Conservation (phyloP, 2,888 invertebrate species). For the Megamerina dolium region DNA sequence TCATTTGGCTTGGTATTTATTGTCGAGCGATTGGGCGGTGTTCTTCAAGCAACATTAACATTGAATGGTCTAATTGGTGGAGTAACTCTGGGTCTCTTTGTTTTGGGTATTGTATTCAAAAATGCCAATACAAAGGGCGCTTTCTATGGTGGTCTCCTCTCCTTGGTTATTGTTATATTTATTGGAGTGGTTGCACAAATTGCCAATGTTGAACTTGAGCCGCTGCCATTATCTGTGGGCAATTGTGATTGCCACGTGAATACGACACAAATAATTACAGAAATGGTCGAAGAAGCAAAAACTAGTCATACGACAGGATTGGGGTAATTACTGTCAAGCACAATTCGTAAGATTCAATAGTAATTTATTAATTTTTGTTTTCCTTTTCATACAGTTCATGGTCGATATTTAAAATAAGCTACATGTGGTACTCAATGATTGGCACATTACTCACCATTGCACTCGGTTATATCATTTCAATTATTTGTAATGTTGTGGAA, state of each 20-base stretch:
- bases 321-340: conserved; percentile 23
- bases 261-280: conserved; percentile 23
- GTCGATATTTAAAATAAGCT: conserved; percentile 70
- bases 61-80: conserved; percentile 88
- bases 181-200: conserved; percentile 47
- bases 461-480: conserved; percentile 68
- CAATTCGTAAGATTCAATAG: conserved; percentile 11
- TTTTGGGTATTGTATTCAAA: conserved; percentile 83
- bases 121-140: conserved; percentile 68
- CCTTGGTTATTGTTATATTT: conserved; percentile 44
- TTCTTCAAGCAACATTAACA: conserved; percentile 81
- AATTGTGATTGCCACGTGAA: conserved; percentile 43
- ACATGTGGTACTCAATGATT: conserved; percentile 84
- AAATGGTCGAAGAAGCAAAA: conserved; percentile 3
- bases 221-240: conserved; percentile 34
- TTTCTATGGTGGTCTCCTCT: conserved; percentile 44
- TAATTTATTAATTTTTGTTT: neutral
- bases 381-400: conserved; percentile 31
- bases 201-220: conserved; percentile 29
- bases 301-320: conserved; percentile 23
- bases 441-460: conserved; percentile 69
- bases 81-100: conserved; percentile 78
- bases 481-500: conserved; percentile 51
- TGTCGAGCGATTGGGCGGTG: conserved; percentile 79
- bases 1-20: conserved; percentile 79